Base-by-base conservation (phyloP, 30 jellyfish, hydroid and myxozoan species). In the Aurelia sp. region DNA sequence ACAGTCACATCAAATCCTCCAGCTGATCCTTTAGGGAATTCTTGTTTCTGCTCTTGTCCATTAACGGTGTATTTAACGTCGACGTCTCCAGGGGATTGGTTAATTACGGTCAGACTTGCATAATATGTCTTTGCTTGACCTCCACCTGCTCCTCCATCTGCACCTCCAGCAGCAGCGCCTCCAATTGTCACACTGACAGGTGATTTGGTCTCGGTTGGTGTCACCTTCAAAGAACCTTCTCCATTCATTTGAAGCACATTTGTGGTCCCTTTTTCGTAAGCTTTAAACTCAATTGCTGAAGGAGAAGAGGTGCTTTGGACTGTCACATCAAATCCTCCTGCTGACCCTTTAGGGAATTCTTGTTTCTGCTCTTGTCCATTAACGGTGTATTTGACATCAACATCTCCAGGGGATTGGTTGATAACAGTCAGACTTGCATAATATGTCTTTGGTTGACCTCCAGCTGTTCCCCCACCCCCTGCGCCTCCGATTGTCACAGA, bases 401-500 rank as follows among this genome's bases (percentile, higher is more conserved):
- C 35, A 71, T 58, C 87, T 20, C 57, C 38, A 3, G 76, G 68
- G 13, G 85, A 78, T 18, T 82, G 73, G 80, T 84, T 84, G 72
- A 47, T 53, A 30, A 84, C 78, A 16, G 79, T 55, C 4, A 72
- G 71, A 33, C 62, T 58, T 33, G 80, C 74, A 51, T 84, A 84
- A 73, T 84, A 84, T 31, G 78, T 78, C 69, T 65, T 63, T 20
- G 66, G 72, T 61, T 78, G 60, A 4, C 50, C 50, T 4, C 50
- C 50, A 38, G 50, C 3, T 38, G 50, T 0, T 1, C 50, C 50
- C 7, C 10, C 50, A 15, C 61, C 55, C 44, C 81, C 75, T 58
- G 76, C 80, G 35, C 51, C 81, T 35, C 89, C 95, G 10, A 86
- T 64, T 17, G 91, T 35, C 64, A 88, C 89, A 16, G 40, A 2